Percentiles rank a stretch among this genome's conserved stretches.
Conservation (phyloP, 2,113 vertebrate species). For the Eulemur macaco region DNA sequence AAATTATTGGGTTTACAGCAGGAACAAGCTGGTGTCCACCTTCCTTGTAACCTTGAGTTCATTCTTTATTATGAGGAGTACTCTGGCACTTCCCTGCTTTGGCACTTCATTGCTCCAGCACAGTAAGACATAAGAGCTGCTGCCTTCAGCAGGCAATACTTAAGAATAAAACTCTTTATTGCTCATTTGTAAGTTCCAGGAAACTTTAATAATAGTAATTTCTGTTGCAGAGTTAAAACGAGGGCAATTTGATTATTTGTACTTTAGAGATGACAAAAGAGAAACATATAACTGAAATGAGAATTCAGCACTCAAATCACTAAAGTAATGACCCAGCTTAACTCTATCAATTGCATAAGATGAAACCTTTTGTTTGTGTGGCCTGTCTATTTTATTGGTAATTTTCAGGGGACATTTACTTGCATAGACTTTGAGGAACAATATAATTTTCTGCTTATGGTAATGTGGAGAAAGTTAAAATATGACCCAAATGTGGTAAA, state of each 20-base stretch:
- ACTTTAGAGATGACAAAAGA: not conserved
- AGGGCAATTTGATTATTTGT: not conserved
- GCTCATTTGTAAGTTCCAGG: not conserved
- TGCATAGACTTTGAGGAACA: constrained; percentile 13
- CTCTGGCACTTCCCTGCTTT: not conserved
- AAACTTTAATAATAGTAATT: not conserved
- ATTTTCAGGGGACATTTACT: constrained; percentile 1
- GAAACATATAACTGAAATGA: constrained; percentile 25
- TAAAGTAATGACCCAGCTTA: constrained; percentile 19
- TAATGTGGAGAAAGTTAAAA: constrained; percentile 48
- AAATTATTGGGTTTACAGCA: not conserved
- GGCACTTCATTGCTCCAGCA: not conserved
- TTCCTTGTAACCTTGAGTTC: not conserved
- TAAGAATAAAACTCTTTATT: not conserved
- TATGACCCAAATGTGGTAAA: constrained; percentile 22
- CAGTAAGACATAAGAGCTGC: not conserved
- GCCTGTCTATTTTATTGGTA: not conserved
- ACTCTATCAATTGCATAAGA: not conserved
- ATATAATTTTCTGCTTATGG: not conserved
- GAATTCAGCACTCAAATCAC: not conserved
- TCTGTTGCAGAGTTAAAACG: not conserved
- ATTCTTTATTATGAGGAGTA: not conserved
- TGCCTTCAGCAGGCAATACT: not conserved
- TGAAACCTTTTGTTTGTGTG: not conserved
- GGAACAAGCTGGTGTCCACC: not conserved